Evolutionary conservation across 2,113 vertebrate genomes (phyloP).

Genomic region (Phyllostomus hastatus): DNA sequence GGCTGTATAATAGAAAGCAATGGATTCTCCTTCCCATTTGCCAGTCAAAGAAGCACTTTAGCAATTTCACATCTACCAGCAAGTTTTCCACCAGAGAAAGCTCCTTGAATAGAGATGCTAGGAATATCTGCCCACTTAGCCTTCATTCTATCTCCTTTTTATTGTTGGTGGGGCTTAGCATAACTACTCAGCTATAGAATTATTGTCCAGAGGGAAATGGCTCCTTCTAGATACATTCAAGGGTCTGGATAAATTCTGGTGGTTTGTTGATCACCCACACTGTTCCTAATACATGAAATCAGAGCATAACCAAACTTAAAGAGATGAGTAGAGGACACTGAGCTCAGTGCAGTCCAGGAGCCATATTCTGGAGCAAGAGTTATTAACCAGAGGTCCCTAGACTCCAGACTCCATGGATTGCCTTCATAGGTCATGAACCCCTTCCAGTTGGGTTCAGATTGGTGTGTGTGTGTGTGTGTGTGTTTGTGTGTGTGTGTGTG

Average conservation of each 20-base stretch:
- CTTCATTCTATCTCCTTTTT: neutral
- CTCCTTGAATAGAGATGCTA: neutral
- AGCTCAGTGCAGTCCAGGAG: neutral
- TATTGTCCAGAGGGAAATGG: neutral
- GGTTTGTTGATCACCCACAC: neutral
- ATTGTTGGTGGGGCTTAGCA: neutral
- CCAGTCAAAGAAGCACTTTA: neutral
- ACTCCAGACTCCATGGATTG: neutral
- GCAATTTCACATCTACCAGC: neutral
- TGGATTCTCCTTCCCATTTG: neutral
- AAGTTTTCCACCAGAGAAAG: neutral
- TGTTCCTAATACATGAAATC: neutral
- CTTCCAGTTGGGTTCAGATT: neutral
- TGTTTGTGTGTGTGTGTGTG: no score
- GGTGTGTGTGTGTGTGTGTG: neutral
- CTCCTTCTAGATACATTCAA: conserved; percentile 7
- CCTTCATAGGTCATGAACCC: neutral
- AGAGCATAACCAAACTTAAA: neutral
- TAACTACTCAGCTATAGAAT: neutral
- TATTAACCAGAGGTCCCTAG: neutral
- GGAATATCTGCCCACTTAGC: neutral
- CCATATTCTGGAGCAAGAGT: neutral
- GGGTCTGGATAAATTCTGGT: neutral
- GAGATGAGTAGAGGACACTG: neutral
- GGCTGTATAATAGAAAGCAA: neutral